These are phyloP conservation scores for Steromphala cineraria DNA, from an alignment of 2,888 invertebrate species.

Conservation along the genomic window DNA sequence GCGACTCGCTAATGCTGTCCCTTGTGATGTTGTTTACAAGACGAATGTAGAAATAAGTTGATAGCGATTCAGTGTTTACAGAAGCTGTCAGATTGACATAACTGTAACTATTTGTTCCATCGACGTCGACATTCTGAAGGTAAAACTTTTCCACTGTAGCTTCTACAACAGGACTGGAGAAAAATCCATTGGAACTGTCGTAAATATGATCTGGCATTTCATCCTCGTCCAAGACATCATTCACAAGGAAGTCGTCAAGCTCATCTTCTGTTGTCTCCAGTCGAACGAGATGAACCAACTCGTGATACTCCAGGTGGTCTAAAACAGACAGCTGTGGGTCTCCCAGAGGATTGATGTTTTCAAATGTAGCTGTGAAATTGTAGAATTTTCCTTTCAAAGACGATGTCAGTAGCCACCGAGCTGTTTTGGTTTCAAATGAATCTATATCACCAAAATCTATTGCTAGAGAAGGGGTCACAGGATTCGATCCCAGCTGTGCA, in stretches of 20 bases:
- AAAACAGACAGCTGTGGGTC: constrained; percentile 53
- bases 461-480: constrained; percentile 46
- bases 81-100: constrained; percentile 16
- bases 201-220: constrained; percentile 44
- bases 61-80: background rate
- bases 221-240: constrained; percentile 41
- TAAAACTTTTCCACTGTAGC: constrained; percentile 12
- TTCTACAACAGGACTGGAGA: constrained; percentile 20
- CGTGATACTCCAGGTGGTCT: constrained; percentile 46
- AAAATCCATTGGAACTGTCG: constrained; percentile 39
- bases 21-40: constrained; percentile 34
- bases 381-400: constrained; percentile 52
- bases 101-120: constrained; percentile 24
- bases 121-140: background rate
- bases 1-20: background rate
- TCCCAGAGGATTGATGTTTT: constrained; percentile 57
- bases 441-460: constrained; percentile 54
- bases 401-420: constrained; percentile 53
- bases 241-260: constrained; percentile 50
- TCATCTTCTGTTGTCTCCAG: constrained; percentile 42
- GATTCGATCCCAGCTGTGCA: constrained; percentile 39
- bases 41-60: constrained; percentile 33
- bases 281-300: constrained; percentile 47
- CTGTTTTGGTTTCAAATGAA: constrained; percentile 44
- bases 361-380: constrained; percentile 56